A percentile compares a stretch with the other conserved stretches of the same genome.
Conservation (phyloP, 2,888 invertebrate genomes). For the Tortricodes alternella region DNA sequence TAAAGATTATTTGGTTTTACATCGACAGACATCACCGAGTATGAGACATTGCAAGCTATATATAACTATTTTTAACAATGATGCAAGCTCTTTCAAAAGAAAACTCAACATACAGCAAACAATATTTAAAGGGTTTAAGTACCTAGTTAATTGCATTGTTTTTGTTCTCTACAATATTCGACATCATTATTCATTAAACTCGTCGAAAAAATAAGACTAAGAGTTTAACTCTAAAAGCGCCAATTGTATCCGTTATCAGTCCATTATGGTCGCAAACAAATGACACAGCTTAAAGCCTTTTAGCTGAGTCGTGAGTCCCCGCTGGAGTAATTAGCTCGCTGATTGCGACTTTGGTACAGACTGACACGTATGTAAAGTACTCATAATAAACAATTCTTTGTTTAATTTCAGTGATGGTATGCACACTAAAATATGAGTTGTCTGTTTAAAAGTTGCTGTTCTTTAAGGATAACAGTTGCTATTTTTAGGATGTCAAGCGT, state of each 20-base stretch:
- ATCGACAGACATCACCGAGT: too few relatives aligned
- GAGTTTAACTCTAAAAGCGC: constrained; percentile 51
- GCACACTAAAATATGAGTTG: background rate
- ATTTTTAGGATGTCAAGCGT: too few relatives aligned
- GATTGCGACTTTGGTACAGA: constrained; percentile 52
- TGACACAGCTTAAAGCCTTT: constrained; percentile 78
- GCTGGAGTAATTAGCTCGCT: constrained; percentile 70
- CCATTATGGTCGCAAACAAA: constrained; percentile 77
- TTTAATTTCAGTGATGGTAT: background rate
- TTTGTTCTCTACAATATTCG: background rate
- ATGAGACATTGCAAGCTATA: too few relatives aligned
- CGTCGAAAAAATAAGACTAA: constrained; percentile 38
- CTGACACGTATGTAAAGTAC: constrained; percentile 25
- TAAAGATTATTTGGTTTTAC: background rate
- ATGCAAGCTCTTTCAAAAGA: too few relatives aligned
- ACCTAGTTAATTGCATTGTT: constrained; percentile 8
- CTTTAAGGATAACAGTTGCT: too few relatives aligned
- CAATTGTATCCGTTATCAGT: constrained; percentile 73
- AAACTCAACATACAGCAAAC: background rate
- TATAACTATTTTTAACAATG: too few relatives aligned
- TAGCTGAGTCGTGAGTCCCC: constrained; percentile 77
- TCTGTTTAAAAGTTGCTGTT: too few relatives aligned
- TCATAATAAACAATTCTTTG: constrained; percentile 3
- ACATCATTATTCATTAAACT: constrained; percentile 33
- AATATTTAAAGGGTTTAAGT: constrained; percentile 4